Evolutionary conservation across 64 coral and sea anemone species (phyloP).

Genomic region (Porites lutea): DNA sequence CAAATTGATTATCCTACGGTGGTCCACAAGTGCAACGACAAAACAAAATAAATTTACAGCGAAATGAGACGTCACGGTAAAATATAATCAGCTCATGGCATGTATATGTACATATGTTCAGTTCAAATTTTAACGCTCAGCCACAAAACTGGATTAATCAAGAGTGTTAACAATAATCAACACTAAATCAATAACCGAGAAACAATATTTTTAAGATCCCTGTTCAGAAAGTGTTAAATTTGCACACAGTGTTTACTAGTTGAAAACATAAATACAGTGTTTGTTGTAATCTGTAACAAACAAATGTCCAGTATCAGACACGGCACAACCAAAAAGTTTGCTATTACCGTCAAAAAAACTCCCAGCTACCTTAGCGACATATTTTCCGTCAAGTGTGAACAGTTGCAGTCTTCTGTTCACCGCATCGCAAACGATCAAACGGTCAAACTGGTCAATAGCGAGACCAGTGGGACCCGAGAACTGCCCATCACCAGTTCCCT

Average conservation of each 20-base stretch:
- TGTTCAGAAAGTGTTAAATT: too few species aligned
- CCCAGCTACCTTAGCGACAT: background rate
- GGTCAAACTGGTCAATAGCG: background rate
- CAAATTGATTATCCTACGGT: too few species aligned
- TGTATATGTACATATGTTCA: too few species aligned
- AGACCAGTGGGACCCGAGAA: background rate
- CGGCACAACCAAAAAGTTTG: conserved; percentile 5
- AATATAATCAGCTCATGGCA: too few species aligned
- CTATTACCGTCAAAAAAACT: background rate
- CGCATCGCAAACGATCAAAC: conserved; percentile 4
- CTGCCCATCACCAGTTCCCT: background rate
- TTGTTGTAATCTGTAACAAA: background rate
- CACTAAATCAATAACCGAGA: too few species aligned
- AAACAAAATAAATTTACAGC: too few species aligned
- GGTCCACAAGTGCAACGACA: too few species aligned
- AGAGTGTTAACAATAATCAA: too few species aligned
- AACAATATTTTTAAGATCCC: background rate
- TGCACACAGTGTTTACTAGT: background rate
- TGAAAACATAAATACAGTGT: background rate
- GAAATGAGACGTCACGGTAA: too few species aligned
- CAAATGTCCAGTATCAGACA: conserved; percentile 11
- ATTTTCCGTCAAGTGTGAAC: conserved; percentile 38
- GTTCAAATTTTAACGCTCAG: too few species aligned
- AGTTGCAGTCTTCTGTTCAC: background rate
- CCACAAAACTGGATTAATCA: too few species aligned